Evolutionary conservation across 2,888 invertebrate species (phyloP), one percentile per base, ranked within the genome.

Genomic region (Mythimna loreyi): DNA sequence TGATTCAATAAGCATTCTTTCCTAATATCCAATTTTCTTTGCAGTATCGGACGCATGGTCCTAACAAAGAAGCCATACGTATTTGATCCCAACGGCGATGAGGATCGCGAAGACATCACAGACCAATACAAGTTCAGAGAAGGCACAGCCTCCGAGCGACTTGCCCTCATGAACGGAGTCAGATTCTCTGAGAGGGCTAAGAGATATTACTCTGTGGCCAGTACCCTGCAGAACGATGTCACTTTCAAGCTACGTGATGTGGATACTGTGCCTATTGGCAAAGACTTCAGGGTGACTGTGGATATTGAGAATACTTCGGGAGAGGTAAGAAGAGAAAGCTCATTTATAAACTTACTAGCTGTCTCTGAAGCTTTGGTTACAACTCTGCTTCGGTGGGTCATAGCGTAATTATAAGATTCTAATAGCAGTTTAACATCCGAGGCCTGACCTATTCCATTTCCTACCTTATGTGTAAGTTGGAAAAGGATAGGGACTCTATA

Each of bases 161-260:
- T 98, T 73, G 97, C 98, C 1, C 94, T 98, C 36, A 97, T 97
- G 92, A 97, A 98, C 87, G 98, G 98, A 1, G 97, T 98, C 0
- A 93, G 97, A 19, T 97, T 96, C 81, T 96, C 97, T 0, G 96
- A 96, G 84, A 95, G 97, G 62, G 97, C 97, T 1, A 97, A 97
- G 92, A 96, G 96, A 78, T 97, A 97, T 85, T 97, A 97, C 86
- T 93, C 96, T 2, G 90, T 97, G n/a, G 96, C 96, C 0, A 95
- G 96, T 69, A 93, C 91, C n/a, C 88, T 93, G 0, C 92, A 96
- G 33, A 97, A 96, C 78, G 97, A 97, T 85, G 94, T 97, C 6
- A 93, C 94, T 21, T 97, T 98, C 90, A 96, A 96, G 58, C 93
- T 97, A 3, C 90, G 96, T 9, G 97, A 97, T 80, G 94, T 98